phyloP scores from a whole-genome alignment of 2,888 invertebrate species.

The Himalopsyche tibetana region DNA sequence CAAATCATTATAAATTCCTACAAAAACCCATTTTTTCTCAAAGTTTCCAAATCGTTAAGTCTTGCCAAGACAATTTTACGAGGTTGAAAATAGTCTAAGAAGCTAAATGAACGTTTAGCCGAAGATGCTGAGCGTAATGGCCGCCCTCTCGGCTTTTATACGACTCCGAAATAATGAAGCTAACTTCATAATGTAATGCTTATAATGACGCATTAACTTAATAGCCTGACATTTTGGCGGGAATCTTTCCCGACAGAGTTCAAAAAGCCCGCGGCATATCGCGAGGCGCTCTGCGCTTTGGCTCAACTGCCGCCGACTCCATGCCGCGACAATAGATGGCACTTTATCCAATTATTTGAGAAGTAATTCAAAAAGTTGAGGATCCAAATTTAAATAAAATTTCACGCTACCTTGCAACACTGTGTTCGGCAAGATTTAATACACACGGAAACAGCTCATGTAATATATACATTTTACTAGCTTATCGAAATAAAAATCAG shows the following conservation, averaged over 20 bases:
- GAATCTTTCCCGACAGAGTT: constrained; percentile 31
- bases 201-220: constrained; percentile 64
- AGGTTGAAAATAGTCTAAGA: constrained; percentile 59
- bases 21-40: constrained; percentile 48
- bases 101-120: constrained; percentile 51
- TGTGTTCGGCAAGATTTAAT: not conserved
- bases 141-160: constrained; percentile 57
- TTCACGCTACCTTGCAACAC: not conserved
- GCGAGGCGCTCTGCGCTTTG: constrained; percentile 4
- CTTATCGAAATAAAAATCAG: no score
- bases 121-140: constrained; percentile 54
- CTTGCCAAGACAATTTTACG: constrained; percentile 62
- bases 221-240: constrained; percentile 58
- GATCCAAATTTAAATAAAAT: constrained; percentile 9
- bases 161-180: constrained; percentile 64
- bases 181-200: constrained; percentile 63
- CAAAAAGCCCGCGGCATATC: constrained; percentile 20
- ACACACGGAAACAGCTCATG: not conserved
- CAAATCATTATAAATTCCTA: constrained; percentile 48
- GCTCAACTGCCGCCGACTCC: constrained; percentile 15
- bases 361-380: constrained; percentile 9
- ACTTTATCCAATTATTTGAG: constrained; percentile 34
- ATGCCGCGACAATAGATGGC: constrained; percentile 30
- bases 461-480: no score
- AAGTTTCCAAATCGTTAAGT: constrained; percentile 60